phyloP scores from a whole-genome alignment of 2,888 invertebrate genomes.

The Oscheius onirici region DNA sequence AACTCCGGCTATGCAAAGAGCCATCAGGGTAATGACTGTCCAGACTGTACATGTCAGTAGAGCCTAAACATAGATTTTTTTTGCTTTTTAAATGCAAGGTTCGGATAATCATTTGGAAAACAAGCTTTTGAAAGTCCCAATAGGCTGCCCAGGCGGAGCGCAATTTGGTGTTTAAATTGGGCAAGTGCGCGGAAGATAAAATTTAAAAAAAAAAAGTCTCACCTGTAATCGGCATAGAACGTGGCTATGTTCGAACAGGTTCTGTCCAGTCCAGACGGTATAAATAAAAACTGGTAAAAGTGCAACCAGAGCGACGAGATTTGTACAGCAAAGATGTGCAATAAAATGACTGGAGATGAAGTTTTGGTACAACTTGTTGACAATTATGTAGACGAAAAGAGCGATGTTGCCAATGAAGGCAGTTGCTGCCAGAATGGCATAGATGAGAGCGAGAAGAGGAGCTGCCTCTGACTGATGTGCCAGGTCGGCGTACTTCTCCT shows the following conservation, averaged over 20 bases:
- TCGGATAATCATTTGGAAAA: too few relatives aligned
- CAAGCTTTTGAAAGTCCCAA: too few relatives aligned
- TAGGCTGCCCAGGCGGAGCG: not conserved
- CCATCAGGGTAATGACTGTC: constrained; percentile 70
- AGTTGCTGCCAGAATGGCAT: constrained; percentile 41
- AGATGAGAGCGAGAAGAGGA: constrained; percentile 43
- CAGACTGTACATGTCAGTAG: constrained; percentile 68
- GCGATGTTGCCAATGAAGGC: constrained; percentile 62
- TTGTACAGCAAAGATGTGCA: constrained; percentile 69
- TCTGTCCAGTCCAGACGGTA: constrained; percentile 62
- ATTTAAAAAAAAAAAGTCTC: not conserved
- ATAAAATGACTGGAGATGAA: constrained; percentile 71
- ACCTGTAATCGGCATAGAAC: constrained; percentile 67
- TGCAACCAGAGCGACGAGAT: constrained; percentile 58
- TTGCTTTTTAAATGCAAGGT: too few relatives aligned
- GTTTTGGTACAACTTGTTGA: constrained; percentile 67
- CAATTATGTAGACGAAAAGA: constrained; percentile 66
- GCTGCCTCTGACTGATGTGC: constrained; percentile 46
- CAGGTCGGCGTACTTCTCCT: constrained; percentile 46
- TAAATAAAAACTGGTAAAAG: constrained; percentile 65
- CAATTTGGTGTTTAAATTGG: too few relatives aligned
- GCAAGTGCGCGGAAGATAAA: not conserved
- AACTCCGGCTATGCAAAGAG: constrained; percentile 71
- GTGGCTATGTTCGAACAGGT: constrained; percentile 61
- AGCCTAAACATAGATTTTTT: constrained; percentile 51